Evolutionary conservation across 2,888 invertebrate genomes (phyloP).

Genomic region (Mechanitis mazaeus): DNA sequence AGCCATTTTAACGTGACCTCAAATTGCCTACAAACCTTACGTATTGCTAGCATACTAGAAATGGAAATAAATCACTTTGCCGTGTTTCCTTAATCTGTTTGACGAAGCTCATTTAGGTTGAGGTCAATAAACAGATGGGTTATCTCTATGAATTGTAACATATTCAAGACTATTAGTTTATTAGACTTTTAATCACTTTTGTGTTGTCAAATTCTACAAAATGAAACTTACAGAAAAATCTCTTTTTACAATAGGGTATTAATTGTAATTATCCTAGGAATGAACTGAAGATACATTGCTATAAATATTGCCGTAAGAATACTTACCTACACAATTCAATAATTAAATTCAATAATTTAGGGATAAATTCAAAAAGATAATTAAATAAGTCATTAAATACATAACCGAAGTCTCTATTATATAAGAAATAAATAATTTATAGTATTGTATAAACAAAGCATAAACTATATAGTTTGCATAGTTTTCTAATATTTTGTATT

Average conservation of each 20-base stretch:
- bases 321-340: no score
- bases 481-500: no score
- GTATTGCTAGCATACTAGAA: constrained; percentile 19
- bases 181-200: no score
- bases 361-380: no score
- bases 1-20: constrained; percentile 19
- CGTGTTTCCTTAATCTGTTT: constrained; percentile 35
- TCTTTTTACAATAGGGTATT: neutral
- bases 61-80: constrained; percentile 21
- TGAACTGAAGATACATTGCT: no score
- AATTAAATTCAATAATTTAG: no score
- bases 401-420: no score
- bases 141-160: neutral
- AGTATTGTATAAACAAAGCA: no score
- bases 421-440: no score
- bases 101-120: constrained; percentile 35
- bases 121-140: constrained; percentile 32
- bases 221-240: neutral
- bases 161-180: neutral
- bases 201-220: neutral
- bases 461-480: no score
- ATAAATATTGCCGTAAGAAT: no score
- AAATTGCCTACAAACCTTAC: constrained; percentile 12
- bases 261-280: neutral
- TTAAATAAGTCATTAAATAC: no score